Evolutionary conservation across 2,888 invertebrate species (phyloP), one percentile per base, ranked within the genome.

Genomic region (Epicampocera succincta): DNA sequence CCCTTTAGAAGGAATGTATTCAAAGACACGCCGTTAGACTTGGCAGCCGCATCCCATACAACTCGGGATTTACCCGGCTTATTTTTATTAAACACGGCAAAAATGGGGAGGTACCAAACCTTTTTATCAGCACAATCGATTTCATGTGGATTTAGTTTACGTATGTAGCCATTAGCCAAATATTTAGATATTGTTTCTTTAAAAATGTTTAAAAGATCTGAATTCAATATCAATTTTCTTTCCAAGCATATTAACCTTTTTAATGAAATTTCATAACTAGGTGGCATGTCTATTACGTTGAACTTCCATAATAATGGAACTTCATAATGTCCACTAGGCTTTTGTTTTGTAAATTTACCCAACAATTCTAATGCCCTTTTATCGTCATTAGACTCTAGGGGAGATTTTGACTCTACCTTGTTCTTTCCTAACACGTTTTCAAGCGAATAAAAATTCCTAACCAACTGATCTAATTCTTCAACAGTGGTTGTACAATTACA

Each of bases 21-120:
- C 8, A 77, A 50, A 5, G 58, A 78, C 9, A 73, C 33, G 0
- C 65, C 77, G 19, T 69, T 40, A 12, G 69, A 21, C 68, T 68
- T 77, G 12, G 69, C 73, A 11, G 79, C 83, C 15, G 78, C 79
- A 38, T 83, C 74, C 78, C 78, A 83, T 9, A 77, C 81, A 4
- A 77, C 33, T 12, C 74, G 72, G 2, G 65, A 63, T 65, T n/a
- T 77, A 25, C 60, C 50, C 1, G 71, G 71, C 38, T 58, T 69
- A 5, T 69, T 69, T 33, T 60, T 60, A 58, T 58, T 69, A 38
- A 71, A 60, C 0, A 71, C 71, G 4, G 69, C 38, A 58, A 71
- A 71, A 60, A 71, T 71, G 11, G 38, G 60, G 8, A 71, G 40
- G 46, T 71, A 71, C 66, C 66, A 66, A 6, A 66, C 21, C n/a